Base-by-base conservation (phyloP, 2,113 vertebrate genomes). In the Cottus gobio region DNA sequence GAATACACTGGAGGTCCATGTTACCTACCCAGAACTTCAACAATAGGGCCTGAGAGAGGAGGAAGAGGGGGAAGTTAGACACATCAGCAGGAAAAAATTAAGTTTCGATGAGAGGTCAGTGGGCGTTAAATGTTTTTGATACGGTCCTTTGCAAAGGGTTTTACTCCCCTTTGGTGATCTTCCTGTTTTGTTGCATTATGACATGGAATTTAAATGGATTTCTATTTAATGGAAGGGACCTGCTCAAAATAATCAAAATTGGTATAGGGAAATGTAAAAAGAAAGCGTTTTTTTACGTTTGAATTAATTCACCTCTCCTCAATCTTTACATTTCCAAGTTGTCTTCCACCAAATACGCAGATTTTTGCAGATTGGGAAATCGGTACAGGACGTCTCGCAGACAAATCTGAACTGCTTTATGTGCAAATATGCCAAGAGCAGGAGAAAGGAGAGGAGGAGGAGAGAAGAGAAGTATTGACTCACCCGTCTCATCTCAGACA, bases 401-500 rank as follows among this genome's bases (percentile, higher is more conserved):
- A 44, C 34, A 68, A 30, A 80, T 60, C 5, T 50, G 15, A 22
- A 39, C 52, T 58, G 0, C 28, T 60, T 42, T 3, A 50, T 6
- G 52, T 30, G 1, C 13, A 12, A 60, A 36, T 37, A 7, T 26
- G 26, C 28, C 50, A 31, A 80, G 48, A 58, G 42, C 20, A 57
- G 10, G 18, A 62, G 5, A 74, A 44, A 61, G 5, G 22, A n/a
- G 4, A 67, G 7, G 9, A 2, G 20, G 13, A 42, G 2, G 37
- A 64, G 12, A 72, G 37, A 6, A 36, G 20, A 22, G 16, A 57
- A 18, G 1, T 37, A 8, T 6, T 18, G 20, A 96, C 94, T 96
- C 95, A 98, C 97, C 93, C 97, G 94, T 54, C 97, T 95, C 96
- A 97, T 96, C 90, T 98, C 97, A 74, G 95, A 93, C 83, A 97